Evolutionary conservation across 2,797 vertebrate genomes (phyloP).

Genomic region (Holocentrus rufus): DNA sequence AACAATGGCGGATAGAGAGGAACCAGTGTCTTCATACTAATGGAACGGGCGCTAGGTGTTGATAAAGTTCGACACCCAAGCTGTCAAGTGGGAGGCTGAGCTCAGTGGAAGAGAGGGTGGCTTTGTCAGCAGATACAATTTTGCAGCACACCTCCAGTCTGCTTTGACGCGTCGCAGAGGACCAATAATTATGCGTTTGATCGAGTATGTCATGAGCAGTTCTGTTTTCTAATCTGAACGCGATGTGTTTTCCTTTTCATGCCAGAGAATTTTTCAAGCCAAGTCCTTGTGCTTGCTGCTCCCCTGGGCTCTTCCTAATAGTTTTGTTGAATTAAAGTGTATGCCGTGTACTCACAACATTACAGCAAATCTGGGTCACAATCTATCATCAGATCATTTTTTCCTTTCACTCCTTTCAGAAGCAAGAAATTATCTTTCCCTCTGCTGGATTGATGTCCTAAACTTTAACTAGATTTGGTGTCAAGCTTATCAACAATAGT

Average conservation of each 20-base stretch:
- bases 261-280: conserved; percentile 17
- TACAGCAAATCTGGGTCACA: not conserved
- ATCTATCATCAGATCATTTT: conserved; percentile 30
- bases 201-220: conserved; percentile 20
- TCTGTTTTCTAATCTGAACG: conserved; percentile 4
- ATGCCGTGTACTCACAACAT: conserved; percentile 12
- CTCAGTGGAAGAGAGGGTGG: conserved; percentile 23
- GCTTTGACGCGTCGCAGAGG: conserved; percentile 18
- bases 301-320: not conserved
- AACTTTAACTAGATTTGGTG: conserved; percentile 33
- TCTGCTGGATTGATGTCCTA: conserved; percentile 24
- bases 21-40: conserved; percentile 25
- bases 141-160: conserved; percentile 36
- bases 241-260: not conserved
- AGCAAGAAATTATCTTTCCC: not conserved
- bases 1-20: conserved; percentile 25
- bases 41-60: conserved; percentile 36
- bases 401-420: not conserved
- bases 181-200: conserved; percentile 28
- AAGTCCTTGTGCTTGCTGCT: conserved; percentile 8
- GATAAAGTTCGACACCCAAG: conserved; percentile 47
- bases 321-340: not conserved
- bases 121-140: conserved; percentile 57
- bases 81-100: conserved; percentile 55
- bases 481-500: conserved; percentile 34